Percentiles rank a stretch among this genome's conserved stretches.
phyloP scores from a whole-genome alignment of 2,797 vertebrate genomes.

The Poeciliopsis paucimaculata region DNA sequence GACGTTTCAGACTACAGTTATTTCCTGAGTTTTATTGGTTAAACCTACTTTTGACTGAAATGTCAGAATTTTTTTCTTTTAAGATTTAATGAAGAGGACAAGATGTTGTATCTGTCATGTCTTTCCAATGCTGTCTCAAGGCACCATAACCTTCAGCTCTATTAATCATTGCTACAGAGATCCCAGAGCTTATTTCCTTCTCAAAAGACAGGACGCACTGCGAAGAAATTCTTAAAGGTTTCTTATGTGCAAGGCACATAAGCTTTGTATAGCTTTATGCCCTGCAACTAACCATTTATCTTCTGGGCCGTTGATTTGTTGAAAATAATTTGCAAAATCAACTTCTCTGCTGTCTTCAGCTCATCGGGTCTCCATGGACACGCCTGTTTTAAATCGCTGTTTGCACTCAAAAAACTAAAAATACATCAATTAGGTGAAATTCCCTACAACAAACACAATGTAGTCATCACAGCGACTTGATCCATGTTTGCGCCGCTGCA shows the following conservation, averaged over 20 bases:
- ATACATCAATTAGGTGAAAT: conserved; percentile 21
- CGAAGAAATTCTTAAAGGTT: conserved; percentile 30
- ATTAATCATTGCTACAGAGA: conserved; percentile 45
- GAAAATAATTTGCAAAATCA: conserved; percentile 3
- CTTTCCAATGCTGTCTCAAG: conserved; percentile 39
- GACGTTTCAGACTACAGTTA: neutral
- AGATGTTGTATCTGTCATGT: conserved; percentile 11
- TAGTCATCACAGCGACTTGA: conserved; percentile 21
- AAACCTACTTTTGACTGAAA: neutral
- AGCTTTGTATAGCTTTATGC: neutral
- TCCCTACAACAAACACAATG: conserved; percentile 11
- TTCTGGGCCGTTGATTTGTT: conserved; percentile 2
- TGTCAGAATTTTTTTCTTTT: neutral
- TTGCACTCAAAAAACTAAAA: neutral
- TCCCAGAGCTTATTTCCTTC: conserved; percentile 3
- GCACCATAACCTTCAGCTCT: conserved; percentile 24
- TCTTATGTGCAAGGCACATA: conserved; percentile 12
- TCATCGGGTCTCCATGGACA: conserved; percentile 12
- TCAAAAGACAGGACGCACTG: conserved; percentile 19
- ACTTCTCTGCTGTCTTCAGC: neutral
- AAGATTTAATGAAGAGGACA: conserved; percentile 4
- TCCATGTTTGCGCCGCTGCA: conserved; percentile 25
- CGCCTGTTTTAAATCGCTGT: conserved; percentile 12
- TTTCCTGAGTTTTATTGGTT: neutral
- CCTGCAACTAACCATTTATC: neutral